phyloP scores from a whole-genome alignment of 2,113 vertebrate genomes.

The Macaca fascicularis region T2T-MFA8v1.1 NC_088389.1:65479001-65479500 shows the following conservation, averaged over 20 bases:
- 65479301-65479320: not conserved
- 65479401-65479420: not conserved
- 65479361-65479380: not conserved
- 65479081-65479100: not conserved
- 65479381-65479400: not conserved
- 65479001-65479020: not conserved
- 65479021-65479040: not conserved
- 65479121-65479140: not conserved
- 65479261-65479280: not conserved
- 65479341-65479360: not conserved
- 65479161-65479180: not conserved
- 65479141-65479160: not conserved
- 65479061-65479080: not conserved
- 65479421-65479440: not conserved
- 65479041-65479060: not conserved
- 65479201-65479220: not conserved
- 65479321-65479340: not conserved
- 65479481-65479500: conserved; percentile 27
- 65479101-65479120: not conserved
- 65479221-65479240: not conserved
- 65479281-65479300: conserved; percentile 1
- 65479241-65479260: not conserved
- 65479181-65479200: not conserved
- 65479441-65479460: conserved; percentile 21
- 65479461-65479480: not conserved